Evolutionary conservation across 2,888 invertebrate species (phyloP).

Genomic region (Coelopa pilipes): DNA sequence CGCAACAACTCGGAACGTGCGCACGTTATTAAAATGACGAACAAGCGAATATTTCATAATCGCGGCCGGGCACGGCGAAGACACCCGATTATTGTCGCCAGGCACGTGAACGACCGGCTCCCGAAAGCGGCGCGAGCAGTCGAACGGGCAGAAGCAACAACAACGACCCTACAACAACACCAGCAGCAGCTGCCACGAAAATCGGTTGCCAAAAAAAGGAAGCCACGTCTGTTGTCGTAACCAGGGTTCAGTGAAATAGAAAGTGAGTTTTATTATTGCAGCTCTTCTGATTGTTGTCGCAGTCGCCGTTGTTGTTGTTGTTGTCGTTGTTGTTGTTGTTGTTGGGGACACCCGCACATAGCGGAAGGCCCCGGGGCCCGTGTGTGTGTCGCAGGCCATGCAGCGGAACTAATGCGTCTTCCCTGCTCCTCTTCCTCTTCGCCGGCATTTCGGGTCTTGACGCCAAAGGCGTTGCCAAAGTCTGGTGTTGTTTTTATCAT

Average conservation of each 20-base stretch:
- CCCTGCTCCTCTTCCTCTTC: conserved; percentile 35
- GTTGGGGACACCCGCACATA: background rate
- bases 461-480: too few relatives aligned
- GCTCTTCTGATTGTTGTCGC: conserved; percentile 17
- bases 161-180: background rate
- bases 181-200: background rate
- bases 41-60: background rate
- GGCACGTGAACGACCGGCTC: conserved; percentile 18
- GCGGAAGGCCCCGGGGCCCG: conserved; percentile 36
- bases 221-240: conserved; percentile 11
- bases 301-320: background rate
- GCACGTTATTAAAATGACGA: background rate
- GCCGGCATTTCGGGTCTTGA: background rate
- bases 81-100: conserved; percentile 19
- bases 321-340: conserved; percentile 24
- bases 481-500: too few relatives aligned
- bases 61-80: background rate
- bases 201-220: conserved; percentile 7
- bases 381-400: conserved; percentile 52
- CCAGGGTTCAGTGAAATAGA: conserved; percentile 27
- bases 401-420: conserved; percentile 56
- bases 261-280: conserved; percentile 17
- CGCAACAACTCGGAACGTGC: background rate
- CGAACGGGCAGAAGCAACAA: background rate
- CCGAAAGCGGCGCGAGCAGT: background rate